Evolutionary conservation across 2,113 vertebrate genomes (phyloP), one percentile per base, ranked within the genome.

Genomic region (Semicossyphus pulcher): DNA sequence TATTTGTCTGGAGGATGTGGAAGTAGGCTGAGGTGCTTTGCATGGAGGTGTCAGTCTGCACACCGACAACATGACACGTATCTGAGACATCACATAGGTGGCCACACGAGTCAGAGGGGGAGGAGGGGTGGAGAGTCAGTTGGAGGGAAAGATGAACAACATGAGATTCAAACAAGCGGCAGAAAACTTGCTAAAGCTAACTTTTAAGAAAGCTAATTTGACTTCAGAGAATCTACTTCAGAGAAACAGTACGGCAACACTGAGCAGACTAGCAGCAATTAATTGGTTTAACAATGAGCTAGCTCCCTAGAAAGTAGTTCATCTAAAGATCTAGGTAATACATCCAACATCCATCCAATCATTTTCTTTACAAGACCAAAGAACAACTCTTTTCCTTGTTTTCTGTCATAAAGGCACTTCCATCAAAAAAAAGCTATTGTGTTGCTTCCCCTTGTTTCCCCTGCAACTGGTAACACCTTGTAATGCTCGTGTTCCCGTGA

Each of bases 11-110:
- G 64, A 61, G 81, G 80, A 86, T 82, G 77, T 4, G 75, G 62
- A 63, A 47, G 81, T 10, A 59, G 23, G 21, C 14, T n/a, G 15
- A 63, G 62, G 66, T 65, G 51, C 45, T 84, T 88, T 71, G 64
- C 57, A 63, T 45, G 0, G 4, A 86, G 80, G 86, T 69, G 89
- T 72, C 49, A 74, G 57, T 44, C 41, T 72, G 41, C 58, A 68
- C 91, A 71, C 84, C 48, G 42, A 47, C 52, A 70, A 72, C 36
- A 8, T 65, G 39, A 84, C 91, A 84, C 87, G 7, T 77, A 79
- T 62, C 53, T 84, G 89, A 75, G 67, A 90, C 60, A 32, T 81
- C 62, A 34, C 81, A 76, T 54, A 37, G 47, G 3, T 18, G 68
- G 67, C 69, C 81, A 73, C 79, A 84, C 76, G 56, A 49, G 44